A percentile compares a stretch with the other conserved stretches of the same genome.
These are phyloP conservation scores for Muntiacus muntjak DNA, from an alignment of 2,113 vertebrate species.

Conservation along the genomic window DNA sequence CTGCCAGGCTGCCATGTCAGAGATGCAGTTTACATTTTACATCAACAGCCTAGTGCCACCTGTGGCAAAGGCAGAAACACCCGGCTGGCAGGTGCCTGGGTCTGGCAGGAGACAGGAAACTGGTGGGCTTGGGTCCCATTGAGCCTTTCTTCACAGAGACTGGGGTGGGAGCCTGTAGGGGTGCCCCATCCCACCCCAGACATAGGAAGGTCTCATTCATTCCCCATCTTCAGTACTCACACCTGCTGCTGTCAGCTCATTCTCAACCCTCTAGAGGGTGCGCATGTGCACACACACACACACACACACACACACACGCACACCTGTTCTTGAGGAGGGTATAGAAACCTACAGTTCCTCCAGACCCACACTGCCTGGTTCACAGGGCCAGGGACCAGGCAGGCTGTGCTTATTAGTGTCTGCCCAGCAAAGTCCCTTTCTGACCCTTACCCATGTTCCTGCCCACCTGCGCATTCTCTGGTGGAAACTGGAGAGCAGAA, in stretches of 20 bases:
- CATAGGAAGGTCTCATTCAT: not conserved
- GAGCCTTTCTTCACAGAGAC: not conserved
- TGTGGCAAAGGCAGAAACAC: not conserved
- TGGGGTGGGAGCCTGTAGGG: not conserved
- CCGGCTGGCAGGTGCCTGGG: accelerated
- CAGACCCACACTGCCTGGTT: not conserved
- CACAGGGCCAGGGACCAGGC: not conserved
- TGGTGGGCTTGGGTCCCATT: not conserved
- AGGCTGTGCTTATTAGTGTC: not conserved
- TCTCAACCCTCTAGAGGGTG: not conserved
- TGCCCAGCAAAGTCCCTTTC: not conserved
- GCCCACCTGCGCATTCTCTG: not conserved
- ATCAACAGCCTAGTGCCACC: not conserved
- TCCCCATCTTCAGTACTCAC: not conserved
- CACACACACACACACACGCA: not conserved
- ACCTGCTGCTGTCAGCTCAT: not conserved
- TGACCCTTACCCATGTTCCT: not conserved
- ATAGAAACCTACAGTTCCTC: not conserved
- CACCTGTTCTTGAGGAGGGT: not conserved
- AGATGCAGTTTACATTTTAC: not conserved
- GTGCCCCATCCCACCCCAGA: not conserved
- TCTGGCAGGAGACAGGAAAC: not conserved
- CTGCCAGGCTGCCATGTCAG: not conserved
- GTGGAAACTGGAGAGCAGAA: accelerated
- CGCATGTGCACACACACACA: accelerated